A percentile compares a stretch with the other conserved stretches of the same genome.
Evolutionary conservation across 1,140 invertebrate genomes (phyloP).

Genomic region (Trypoxylus dichotomus): DNA sequence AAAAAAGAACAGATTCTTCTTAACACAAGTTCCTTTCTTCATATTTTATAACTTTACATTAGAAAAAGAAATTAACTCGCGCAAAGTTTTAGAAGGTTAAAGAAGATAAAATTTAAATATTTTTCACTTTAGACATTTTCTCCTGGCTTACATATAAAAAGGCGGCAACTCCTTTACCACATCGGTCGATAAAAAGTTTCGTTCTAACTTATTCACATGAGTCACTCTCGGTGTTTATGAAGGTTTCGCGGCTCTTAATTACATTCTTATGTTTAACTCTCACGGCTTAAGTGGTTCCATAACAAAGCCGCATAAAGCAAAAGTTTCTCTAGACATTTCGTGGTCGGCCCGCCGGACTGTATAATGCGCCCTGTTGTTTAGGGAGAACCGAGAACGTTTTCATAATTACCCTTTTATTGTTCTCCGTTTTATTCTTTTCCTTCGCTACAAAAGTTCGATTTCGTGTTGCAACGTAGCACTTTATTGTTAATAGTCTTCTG

Average conservation of each 20-base stretch:
- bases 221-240: constrained; percentile 18
- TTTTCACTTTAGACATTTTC: background rate
- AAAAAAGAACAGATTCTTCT: too few species aligned
- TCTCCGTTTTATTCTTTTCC: background rate
- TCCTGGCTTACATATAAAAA: background rate
- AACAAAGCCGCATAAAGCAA: constrained; percentile 23
- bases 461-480: background rate
- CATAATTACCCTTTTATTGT: constrained; percentile 22
- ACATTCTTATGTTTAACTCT: constrained; percentile 18
- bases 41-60: background rate
- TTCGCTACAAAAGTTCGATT: background rate
- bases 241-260: constrained; percentile 16
- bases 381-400: constrained; percentile 1
- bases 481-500: background rate
- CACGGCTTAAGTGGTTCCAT: constrained; percentile 14
- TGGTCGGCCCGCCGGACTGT: background rate
- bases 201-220: background rate
- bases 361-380: constrained; percentile 9
- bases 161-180: background rate
- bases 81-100: background rate
- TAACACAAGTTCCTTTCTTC: background rate
- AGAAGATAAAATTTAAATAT: background rate
- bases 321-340: background rate
- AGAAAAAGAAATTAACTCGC: background rate
- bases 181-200: background rate